Base-by-base conservation (phyloP, 2,888 invertebrate genomes). In the Sarcophaga rosellei region DNA sequence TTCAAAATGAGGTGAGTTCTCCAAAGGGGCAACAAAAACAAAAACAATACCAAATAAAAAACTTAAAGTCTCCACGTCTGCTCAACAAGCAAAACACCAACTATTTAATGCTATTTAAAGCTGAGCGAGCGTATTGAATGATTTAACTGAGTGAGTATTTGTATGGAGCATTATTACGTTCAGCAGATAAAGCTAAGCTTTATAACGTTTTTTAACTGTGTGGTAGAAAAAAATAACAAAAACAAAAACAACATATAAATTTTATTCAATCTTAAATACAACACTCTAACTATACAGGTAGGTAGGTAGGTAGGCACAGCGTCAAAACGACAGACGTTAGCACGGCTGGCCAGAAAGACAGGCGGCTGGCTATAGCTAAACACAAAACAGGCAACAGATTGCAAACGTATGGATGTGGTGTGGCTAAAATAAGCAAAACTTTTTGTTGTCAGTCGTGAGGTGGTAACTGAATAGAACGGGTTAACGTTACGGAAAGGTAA, bases 401-500 rank as follows among this genome's bases (percentile, higher is more conserved):
- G 78, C 84, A 84, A 83, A 81, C 81, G 86, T 84, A 84, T 86
- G 74, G 72, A 78, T 53, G 4, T 53, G 53, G 76, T 47, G 61
- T 81, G 81, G 86, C 86, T 86, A 78, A 86, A 86, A 81, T 66
- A 45, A 70, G 79, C 77, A 75, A 86, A 84, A 86, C 78, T 84
- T 86, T 77, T 84, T 78, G 72, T 75, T 66, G 35, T 75, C 90
- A 91, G 91, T 91, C 90, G 90, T 89, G 88, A 91, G 89, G 90
- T 89, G 90, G 90, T 89, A 90, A 90, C 89, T 90, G 89, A 91
- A 89, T 88, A 88, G 90, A 89, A 88, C 91, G 91, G 91, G 90
- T 84, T 89, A 89, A 89, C 89, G 90, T 88, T 87, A 88, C 91
- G 90, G 91, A 91, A 88, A 88, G 89, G 87, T 88, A 88, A 82